Conservation (phyloP, 2,888 invertebrate species). For the Petrolisthes cinctipes region DNA sequence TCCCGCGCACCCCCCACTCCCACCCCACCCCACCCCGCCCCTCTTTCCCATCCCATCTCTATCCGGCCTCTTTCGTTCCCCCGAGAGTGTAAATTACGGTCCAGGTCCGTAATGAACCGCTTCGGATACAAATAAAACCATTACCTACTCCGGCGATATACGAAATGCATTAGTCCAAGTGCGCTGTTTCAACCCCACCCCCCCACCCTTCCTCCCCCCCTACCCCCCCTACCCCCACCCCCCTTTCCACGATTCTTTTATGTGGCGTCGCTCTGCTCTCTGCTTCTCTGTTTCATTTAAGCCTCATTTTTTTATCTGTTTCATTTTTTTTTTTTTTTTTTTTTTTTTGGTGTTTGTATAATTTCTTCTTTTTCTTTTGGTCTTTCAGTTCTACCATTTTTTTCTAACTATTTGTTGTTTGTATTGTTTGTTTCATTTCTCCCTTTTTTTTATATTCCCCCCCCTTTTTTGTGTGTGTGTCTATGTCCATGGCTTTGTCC, state of each 20-base stretch:
- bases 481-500: too few species aligned
- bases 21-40: not conserved
- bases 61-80: constrained; percentile 2
- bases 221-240: not conserved
- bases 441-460: too few species aligned
- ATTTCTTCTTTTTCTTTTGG: too few species aligned
- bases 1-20: not conserved
- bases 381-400: not conserved
- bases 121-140: not conserved
- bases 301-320: too few species aligned
- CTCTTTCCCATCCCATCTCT: constrained; percentile 7
- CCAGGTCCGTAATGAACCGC: not conserved
- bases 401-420: not conserved
- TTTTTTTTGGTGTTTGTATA: too few species aligned
- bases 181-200: not conserved
- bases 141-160: not conserved
- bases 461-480: too few species aligned
- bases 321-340: too few species aligned
- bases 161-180: not conserved
- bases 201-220: not conserved
- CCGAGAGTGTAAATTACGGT: not conserved
- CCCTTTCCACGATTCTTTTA: not conserved
- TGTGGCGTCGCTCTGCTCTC: too few species aligned
- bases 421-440: not conserved
- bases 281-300: too few species aligned